These are phyloP conservation scores for Pungitius pungitius DNA, from an alignment of 2,113 vertebrate species.

Conservation along the genomic window DNA sequence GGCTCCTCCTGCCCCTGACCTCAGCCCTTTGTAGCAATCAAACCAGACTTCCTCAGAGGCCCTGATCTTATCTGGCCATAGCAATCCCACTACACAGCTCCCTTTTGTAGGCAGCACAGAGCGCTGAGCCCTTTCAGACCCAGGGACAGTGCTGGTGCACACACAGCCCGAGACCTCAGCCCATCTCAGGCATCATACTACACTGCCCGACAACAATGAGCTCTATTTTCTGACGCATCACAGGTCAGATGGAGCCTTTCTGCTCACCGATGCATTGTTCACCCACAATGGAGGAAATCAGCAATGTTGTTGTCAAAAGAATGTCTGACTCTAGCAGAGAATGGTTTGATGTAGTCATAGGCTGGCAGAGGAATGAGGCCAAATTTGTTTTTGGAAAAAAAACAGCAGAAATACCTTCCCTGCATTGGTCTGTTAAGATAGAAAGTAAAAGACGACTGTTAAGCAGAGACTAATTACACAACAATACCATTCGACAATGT, in stretches of 20 bases:
- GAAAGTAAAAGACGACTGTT: conserved; percentile 33
- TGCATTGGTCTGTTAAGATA: conserved; percentile 7
- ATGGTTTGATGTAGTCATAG: conserved; percentile 26
- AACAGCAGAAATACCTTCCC: conserved; percentile 3
- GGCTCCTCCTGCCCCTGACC: conserved; percentile 80
- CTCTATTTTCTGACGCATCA: conserved; percentile 70
- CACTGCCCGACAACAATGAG: conserved; percentile 77
- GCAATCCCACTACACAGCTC: conserved; percentile 77
- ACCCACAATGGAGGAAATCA: conserved; percentile 45
- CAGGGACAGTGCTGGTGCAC: conserved; percentile 62
- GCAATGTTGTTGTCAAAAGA: conserved; percentile 49
- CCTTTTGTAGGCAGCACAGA: conserved; percentile 72
- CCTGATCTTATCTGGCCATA: conserved; percentile 79
- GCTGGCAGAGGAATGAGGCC: background rate
- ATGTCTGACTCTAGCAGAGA: conserved; percentile 16
- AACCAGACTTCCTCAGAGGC: conserved; percentile 78
- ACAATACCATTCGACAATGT: conserved; percentile 60
- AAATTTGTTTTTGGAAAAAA: conserved; percentile 6
- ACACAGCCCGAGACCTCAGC: conserved; percentile 68
- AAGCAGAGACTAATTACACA: conserved; percentile 67
- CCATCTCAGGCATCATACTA: conserved; percentile 80
- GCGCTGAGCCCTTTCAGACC: conserved; percentile 72
- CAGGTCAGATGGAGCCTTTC: conserved; percentile 70
- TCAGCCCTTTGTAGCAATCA: conserved; percentile 81
- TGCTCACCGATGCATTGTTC: conserved; percentile 66